Base-by-base conservation (phyloP, 2,113 vertebrate species). In the Zosterops japonicus region DNA sequence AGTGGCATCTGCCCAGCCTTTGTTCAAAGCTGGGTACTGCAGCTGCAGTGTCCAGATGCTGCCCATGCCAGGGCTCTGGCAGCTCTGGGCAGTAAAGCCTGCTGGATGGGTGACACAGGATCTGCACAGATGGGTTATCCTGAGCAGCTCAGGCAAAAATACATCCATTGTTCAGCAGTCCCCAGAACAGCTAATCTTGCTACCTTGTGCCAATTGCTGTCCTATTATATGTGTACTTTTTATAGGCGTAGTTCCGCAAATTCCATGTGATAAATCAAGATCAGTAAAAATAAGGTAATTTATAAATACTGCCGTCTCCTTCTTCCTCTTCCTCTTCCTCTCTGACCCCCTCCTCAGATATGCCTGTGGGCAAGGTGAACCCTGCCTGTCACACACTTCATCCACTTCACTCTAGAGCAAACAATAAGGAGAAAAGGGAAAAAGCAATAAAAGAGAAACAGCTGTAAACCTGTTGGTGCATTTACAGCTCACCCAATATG, bases 11-110 rank as follows among this genome's bases (percentile, higher is more conserved):
- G 15, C 65, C 44, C 41, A 46, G 1, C 18, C 31, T 74, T 61
- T 82, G 25, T n/a, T 18, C 2, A 8, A 42, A 76, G 75, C 25
- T 13, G 4, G 44, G 35, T 47, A 7, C 69, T 0, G 0, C 33
- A 55, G 24, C 29, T 27, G 11, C 8, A 8, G 9, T 68, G 33
- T 31, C 7, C 63, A 22, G 57, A 14, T 0, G 3, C 33, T 67
- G 35, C 15, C 0, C 0, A 10, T 42, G 18, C 47, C 3, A 2
- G 47, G 47, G 39, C 4, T 0, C 20, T 7, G 33, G 44, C 33
- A 72, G n/a, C n/a, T 84, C 35, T 16, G 2, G 3, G 23, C 49
- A 33, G 71, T 21, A 83, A 68, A 81, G 27, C 64, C 59, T 0
- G 0, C 14, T 53, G 57, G 46, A 10, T 36, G 23, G 13, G 31